These are phyloP conservation scores for Oreochromis aureus DNA, from an alignment of 2,113 vertebrate species.

Conservation along the genomic window DNA sequence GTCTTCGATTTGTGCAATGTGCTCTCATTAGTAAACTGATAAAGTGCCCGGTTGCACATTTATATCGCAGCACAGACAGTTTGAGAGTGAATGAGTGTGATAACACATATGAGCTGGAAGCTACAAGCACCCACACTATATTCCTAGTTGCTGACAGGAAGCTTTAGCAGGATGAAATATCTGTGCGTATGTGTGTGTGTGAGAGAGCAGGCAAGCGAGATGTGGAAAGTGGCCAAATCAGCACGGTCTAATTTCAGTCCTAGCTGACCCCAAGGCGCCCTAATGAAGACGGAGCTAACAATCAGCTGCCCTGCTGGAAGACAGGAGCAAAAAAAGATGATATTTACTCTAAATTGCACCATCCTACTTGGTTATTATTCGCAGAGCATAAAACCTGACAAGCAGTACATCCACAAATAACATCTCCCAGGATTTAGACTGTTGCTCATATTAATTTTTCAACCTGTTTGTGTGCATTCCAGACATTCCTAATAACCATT, in stretches of 20 bases:
- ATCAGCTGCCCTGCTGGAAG: constrained; percentile 16
- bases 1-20: not conserved
- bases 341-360: not conserved
- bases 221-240: constrained; percentile 18
- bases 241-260: constrained; percentile 23
- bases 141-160: constrained; percentile 33
- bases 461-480: not conserved
- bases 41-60: not conserved
- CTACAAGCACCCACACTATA: not conserved
- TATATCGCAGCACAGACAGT: not conserved
- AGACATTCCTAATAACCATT: not conserved
- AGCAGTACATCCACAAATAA: not conserved
- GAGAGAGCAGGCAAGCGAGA: not conserved
- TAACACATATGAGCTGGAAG: constrained; percentile 15
- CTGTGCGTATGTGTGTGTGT: not conserved
- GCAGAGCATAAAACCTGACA: not conserved
- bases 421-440: not conserved
- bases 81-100: not conserved
- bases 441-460: not conserved
- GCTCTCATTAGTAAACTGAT: constrained; percentile 1
- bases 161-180: constrained; percentile 15
- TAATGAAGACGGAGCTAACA: constrained; percentile 23
- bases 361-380: not conserved
- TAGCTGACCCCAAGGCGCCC: not conserved
- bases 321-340: not conserved